Evolutionary conservation across 2,113 vertebrate species (phyloP).

Genomic region (cat (Felis catus)): DNA sequence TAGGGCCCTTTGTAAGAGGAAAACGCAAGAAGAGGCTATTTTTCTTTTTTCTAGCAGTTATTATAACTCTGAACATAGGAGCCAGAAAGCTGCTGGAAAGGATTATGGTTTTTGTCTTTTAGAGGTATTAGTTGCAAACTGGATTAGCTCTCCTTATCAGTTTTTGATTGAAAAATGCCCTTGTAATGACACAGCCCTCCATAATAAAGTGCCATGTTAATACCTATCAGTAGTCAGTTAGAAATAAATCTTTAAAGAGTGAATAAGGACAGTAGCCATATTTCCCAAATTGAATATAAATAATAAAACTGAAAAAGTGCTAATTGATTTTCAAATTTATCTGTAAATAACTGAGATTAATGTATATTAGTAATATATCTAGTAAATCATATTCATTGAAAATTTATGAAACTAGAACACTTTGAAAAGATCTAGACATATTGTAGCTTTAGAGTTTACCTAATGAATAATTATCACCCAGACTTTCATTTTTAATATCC

Average conservation of each 20-base stretch:
- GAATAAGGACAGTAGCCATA: not conserved
- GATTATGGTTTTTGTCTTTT: slow-evolving; percentile 41
- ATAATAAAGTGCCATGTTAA: not conserved
- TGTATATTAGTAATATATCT: not conserved
- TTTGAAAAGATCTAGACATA: not conserved
- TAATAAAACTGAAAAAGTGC: not conserved
- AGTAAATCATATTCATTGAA: not conserved
- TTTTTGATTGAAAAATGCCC: slow-evolving; percentile 10
- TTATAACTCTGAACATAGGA: not conserved
- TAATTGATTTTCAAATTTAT: slow-evolving; percentile 11
- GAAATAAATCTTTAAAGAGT: not conserved
- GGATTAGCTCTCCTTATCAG: slow-evolving; percentile 46
- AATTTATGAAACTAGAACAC: not conserved
- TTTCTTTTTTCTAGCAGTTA: not conserved
- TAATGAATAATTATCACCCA: not conserved
- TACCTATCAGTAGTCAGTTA: not conserved
- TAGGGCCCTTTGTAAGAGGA: not conserved
- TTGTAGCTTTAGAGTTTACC: not conserved
- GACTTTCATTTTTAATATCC: not conserved
- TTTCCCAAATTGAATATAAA: not conserved
- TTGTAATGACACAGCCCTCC: not conserved
- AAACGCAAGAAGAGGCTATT: not conserved
- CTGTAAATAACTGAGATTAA: slow-evolving; percentile 6
- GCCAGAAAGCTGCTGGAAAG: not conserved
- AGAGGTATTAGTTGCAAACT: slow-evolving; percentile 44